These are phyloP conservation scores for Patella pellucida DNA, from an alignment of 2,888 invertebrate species.

Conservation along the genomic window DNA sequence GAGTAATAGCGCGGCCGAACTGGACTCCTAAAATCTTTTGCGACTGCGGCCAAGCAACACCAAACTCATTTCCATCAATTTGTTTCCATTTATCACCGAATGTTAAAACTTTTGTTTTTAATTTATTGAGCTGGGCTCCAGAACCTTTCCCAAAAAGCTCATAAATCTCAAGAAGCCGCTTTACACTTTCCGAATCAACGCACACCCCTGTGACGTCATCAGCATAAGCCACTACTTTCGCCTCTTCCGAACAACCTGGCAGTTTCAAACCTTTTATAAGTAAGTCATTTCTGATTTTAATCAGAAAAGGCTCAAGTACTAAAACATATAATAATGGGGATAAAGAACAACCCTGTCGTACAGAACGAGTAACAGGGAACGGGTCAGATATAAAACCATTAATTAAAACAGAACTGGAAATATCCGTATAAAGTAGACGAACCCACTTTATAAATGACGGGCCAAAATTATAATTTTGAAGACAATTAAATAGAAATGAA, in stretches of 20 bases:
- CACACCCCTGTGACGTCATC: constrained; percentile 28
- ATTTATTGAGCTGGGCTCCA: not conserved
- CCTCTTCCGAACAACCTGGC: not conserved
- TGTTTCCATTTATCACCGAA: too few species aligned
- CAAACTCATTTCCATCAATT: too few species aligned
- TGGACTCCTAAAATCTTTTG: not conserved
- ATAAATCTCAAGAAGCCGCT: constrained; percentile 13
- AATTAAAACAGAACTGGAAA: constrained; percentile 34
- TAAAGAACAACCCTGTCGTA: constrained; percentile 37
- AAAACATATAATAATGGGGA: constrained; percentile 35
- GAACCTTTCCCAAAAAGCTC: not conserved
- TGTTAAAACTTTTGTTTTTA: not conserved
- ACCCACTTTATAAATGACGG: not conserved
- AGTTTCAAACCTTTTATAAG: not conserved
- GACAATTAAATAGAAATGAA: constrained; percentile 11
- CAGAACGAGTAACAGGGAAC: constrained; percentile 31
- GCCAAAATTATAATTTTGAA: not conserved
- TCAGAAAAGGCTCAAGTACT: constrained; percentile 25
- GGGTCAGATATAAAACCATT: constrained; percentile 35
- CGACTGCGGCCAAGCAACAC: not conserved
- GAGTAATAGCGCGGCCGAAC: not conserved
- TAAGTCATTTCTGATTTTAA: not conserved
- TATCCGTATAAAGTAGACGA: not conserved
- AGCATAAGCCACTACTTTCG: constrained; percentile 1
- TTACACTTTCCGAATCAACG: constrained; percentile 8